Evolutionary conservation across 2,888 invertebrate genomes (phyloP).

Genomic region (Syrphus vitripennis): DNA sequence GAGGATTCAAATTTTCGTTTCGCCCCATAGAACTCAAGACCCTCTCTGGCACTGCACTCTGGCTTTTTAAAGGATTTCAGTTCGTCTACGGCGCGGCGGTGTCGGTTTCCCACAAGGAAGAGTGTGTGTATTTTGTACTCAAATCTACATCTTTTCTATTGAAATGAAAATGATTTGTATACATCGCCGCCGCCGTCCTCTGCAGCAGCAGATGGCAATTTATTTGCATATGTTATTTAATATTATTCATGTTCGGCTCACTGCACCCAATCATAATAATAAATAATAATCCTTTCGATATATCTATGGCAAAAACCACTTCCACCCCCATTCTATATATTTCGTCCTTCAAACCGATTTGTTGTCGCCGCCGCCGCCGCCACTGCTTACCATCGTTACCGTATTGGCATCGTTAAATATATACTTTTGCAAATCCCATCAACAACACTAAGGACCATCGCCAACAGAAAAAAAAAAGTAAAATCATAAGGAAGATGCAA

Average conservation of each 20-base stretch:
- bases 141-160: not conserved
- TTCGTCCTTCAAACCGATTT: constrained; percentile 24
- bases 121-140: not conserved
- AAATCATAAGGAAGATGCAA: constrained; percentile 32
- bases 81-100: too few species aligned
- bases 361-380: not conserved
- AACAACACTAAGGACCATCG: not conserved
- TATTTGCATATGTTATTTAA: constrained; percentile 67
- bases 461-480: not conserved
- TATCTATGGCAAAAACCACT: not conserved
- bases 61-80: not conserved
- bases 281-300: constrained; percentile 58
- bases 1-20: constrained; percentile 2
- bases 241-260: constrained; percentile 61
- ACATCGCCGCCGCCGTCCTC: not conserved
- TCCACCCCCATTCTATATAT: not conserved
- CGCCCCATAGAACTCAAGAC: not conserved
- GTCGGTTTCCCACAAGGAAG: not conserved
- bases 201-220: constrained; percentile 34
- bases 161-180: constrained; percentile 42
- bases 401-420: constrained; percentile 49
- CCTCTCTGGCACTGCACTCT: not conserved
- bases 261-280: constrained; percentile 60
- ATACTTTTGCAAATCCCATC: constrained; percentile 3
- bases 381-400: not conserved